phyloP scores from a whole-genome alignment of 2,888 invertebrate species.

The Nesidiocoris tenuis region DNA sequence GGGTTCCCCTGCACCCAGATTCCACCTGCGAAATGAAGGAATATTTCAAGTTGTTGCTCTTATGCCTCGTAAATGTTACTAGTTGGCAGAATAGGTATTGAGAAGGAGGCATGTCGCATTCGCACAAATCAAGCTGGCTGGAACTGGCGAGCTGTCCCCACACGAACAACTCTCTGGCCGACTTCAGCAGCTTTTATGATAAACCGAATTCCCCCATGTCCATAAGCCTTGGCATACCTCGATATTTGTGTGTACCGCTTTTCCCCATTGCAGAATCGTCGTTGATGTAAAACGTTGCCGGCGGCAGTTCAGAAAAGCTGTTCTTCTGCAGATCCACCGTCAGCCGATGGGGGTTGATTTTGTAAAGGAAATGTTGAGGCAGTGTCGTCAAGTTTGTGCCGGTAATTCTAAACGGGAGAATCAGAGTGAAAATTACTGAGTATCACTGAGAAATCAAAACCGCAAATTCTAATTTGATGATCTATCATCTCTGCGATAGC shows the following conservation, averaged over 20 bases:
- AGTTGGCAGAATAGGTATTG: too few relatives aligned
- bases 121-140: too few relatives aligned
- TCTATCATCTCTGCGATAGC: too few relatives aligned
- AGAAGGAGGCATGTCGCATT: too few relatives aligned
- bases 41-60: too few relatives aligned
- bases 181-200: too few relatives aligned
- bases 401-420: slow-evolving; percentile 27
- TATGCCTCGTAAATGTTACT: too few relatives aligned
- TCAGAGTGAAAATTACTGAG: not conserved
- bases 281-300: slow-evolving; percentile 31
- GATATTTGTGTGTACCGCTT: slow-evolving; percentile 40
- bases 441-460: not conserved
- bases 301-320: slow-evolving; percentile 61
- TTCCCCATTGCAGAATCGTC: slow-evolving; percentile 35
- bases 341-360: slow-evolving; percentile 54
- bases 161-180: too few relatives aligned
- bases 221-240: slow-evolving; percentile 17
- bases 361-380: slow-evolving; percentile 43
- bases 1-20: slow-evolving; percentile 43
- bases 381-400: slow-evolving; percentile 43
- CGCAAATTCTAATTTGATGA: too few relatives aligned
- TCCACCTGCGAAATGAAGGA: slow-evolving; percentile 46
- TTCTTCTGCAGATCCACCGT: slow-evolving; percentile 80
- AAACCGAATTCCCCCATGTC: too few relatives aligned
- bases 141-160: too few relatives aligned